Evolutionary conservation across 2,888 invertebrate genomes (phyloP).

Genomic region (Drosophila ezoana): DNA sequence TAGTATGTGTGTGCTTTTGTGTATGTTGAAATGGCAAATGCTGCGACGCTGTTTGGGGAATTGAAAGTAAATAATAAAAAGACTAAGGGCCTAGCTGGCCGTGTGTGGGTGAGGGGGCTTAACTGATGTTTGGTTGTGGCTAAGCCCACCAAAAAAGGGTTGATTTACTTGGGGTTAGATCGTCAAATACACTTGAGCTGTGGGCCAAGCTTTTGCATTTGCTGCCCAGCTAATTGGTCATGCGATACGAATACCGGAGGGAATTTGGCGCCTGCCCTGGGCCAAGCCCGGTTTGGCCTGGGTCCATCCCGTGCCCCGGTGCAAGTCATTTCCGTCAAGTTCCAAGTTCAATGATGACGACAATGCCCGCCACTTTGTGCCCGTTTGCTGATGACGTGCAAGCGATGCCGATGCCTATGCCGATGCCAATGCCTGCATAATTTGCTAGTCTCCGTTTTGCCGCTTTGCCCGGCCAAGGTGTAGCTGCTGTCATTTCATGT

Average conservation of each 20-base stretch:
- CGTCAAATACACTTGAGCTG: conserved; percentile 37
- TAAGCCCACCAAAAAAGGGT: conserved; percentile 48
- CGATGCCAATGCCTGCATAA: conserved; percentile 50
- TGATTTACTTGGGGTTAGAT: conserved; percentile 47
- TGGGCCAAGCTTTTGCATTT: conserved; percentile 43
- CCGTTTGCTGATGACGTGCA: conserved; percentile 34
- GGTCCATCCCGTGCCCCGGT: neutral
- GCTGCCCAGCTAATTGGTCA: conserved; percentile 67
- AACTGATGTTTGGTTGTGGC: conserved; percentile 11
- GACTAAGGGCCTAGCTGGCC: conserved; percentile 8
- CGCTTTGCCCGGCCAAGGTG: conserved; percentile 5
- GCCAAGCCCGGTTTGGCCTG: neutral
- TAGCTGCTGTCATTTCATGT: conserved; percentile 54
- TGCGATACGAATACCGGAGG: conserved; percentile 56
- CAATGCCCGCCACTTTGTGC: conserved; percentile 28
- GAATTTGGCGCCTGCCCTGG: neutral
- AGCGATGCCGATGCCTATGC: neutral
- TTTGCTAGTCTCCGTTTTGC: conserved; percentile 37
- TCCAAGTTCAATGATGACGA: conserved; percentile 47
- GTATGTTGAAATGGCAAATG: conserved; percentile 58
- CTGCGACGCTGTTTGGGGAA: conserved; percentile 63
- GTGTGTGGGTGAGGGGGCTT: conserved; percentile 2
- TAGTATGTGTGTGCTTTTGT: conserved; percentile 5
- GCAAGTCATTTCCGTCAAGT: conserved; percentile 48
- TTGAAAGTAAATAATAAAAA: conserved; percentile 74